phyloP scores from a whole-genome alignment of 35 echinoderm and acorn worm genomes.

The Lytechinus pictus region DNA sequence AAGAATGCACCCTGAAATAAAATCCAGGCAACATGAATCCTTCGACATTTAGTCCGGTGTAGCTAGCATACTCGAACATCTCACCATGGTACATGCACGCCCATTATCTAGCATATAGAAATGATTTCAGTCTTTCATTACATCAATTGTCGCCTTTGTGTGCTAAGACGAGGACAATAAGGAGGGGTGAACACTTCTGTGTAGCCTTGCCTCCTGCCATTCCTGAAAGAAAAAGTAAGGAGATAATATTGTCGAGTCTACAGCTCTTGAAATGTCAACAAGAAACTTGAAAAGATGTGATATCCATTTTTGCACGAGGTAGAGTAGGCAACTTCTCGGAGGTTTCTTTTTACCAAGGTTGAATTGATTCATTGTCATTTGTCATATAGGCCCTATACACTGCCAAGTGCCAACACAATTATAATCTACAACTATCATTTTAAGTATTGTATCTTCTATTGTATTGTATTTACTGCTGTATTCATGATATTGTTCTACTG shows the following conservation, averaged over 20 bases:
- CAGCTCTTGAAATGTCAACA: background rate
- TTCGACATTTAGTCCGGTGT: background rate
- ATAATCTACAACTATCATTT: no score
- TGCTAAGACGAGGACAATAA: background rate
- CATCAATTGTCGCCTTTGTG: background rate
- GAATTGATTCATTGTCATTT: no score
- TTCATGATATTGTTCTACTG: no score
- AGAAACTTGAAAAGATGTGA: background rate
- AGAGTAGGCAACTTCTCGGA: no score
- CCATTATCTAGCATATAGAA: background rate
- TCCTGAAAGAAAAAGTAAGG: background rate
- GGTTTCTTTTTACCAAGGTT: background rate
- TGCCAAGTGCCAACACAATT: no score
- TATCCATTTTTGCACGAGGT: background rate
- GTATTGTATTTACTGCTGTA: no score
- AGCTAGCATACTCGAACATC: background rate
- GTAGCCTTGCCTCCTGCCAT: background rate
- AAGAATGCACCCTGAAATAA: background rate
- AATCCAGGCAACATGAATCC: background rate
- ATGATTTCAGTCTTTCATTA: conserved; percentile 20
- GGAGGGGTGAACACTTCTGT: background rate
- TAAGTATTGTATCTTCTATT: no score
- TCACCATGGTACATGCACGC: background rate
- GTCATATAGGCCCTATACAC: no score
- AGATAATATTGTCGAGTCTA: background rate